Evolutionary conservation across 1,140 invertebrate species (phyloP), one percentile per base, ranked within the genome.

Genomic region (Mamestra configurata): DNA sequence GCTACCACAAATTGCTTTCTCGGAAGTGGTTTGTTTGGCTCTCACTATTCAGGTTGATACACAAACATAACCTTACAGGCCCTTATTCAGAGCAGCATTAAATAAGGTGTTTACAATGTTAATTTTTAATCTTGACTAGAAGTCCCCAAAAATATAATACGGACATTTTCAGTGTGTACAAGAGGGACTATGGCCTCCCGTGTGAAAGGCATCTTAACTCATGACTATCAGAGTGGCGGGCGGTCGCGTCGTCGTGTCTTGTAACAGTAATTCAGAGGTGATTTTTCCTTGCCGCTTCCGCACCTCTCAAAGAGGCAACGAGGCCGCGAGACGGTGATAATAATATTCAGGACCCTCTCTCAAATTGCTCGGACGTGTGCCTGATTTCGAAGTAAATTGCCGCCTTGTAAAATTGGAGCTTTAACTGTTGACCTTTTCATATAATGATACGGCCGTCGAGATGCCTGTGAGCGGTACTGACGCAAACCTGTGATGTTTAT

Each of bases 361-460:
- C 72, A 88, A 89, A 89, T 85, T 88, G 86, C 84, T 79, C 73
- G 79, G 79, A 89, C 88, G 86, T 85, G 85, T 81, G 70, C 76
- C 72, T 82, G 79, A 79, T 84, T 80, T 84, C 77, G 73, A 81
- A 51, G 73, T 66, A 82, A 84, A 87, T 85, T 84, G 71, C 79
- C 61, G 73, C 46, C 77, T 84, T 83, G 55, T 77, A 76, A 86
- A 84, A 79, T 71, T 80, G 53, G 75, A 49, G 66, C 77, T 80
- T 79, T 84, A 85, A 85, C 79, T 82, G 82, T 83, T 86, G 85
- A 88, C 80, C 82, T 86, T 85, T 83, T 72, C 80, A 75, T 77
- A 57, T 80, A 84, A 79, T 78, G 70, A 79, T 73, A 80, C 35
- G 70, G 35, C 53, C 35, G 20, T 27, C 18, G 57, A 24, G 71